Conservation (phyloP, 2,888 invertebrate genomes). For the Parelbella ahira region DNA sequence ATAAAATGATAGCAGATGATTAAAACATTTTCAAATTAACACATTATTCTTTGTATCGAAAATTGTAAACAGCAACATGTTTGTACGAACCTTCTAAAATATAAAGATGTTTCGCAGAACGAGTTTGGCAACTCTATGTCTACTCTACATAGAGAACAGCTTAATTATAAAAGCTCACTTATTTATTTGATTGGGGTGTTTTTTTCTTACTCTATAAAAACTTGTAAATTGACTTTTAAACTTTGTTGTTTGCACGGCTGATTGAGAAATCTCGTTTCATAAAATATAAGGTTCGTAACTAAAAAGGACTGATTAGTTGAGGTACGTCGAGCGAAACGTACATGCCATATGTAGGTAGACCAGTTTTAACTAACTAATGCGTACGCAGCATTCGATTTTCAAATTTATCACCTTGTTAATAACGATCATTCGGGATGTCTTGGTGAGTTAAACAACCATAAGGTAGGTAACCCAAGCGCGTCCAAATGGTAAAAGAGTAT, state of each 20-base stretch:
- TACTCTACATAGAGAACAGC: slow-evolving; percentile 2
- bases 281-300: no score
- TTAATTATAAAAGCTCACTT: slow-evolving; percentile 3
- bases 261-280: not conserved
- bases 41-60: no score
- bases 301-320: not conserved
- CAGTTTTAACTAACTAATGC: no score
- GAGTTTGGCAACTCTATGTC: not conserved
- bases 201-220: slow-evolving; percentile 3
- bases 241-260: slow-evolving; percentile 1
- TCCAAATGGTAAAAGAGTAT: slow-evolving; percentile 51
- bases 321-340: not conserved
- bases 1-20: no score
- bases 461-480: slow-evolving; percentile 34
- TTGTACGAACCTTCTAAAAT: no score
- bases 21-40: no score
- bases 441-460: no score
- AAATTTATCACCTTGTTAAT: not conserved
- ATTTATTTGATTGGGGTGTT: not conserved
- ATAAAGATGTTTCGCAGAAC: slow-evolving; percentile 3
- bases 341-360: no score
- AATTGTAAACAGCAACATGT: no score
- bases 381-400: not conserved
- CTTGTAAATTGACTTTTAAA: slow-evolving; percentile 1
- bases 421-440: not conserved